These are phyloP conservation scores for Apodemia mormo DNA, from an alignment of 2,888 invertebrate species.

Conservation along the genomic window DNA sequence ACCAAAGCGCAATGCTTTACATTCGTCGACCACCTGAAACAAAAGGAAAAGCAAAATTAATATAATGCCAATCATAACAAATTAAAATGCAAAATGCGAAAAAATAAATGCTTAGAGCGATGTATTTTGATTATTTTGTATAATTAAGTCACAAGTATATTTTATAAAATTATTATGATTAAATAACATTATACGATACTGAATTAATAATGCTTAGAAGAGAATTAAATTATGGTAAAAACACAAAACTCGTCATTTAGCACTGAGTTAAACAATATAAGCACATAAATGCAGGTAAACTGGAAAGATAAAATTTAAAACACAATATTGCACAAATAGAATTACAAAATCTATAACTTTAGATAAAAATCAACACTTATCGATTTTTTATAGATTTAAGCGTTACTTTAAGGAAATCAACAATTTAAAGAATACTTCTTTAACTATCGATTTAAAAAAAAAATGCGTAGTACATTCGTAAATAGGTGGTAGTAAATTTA, in stretches of 20 bases:
- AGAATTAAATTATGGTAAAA: background rate
- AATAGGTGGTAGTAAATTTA: too few species aligned
- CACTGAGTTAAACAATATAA: background rate
- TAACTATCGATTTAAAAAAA: too few species aligned
- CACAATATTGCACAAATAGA: too few species aligned
- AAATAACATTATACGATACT: background rate
- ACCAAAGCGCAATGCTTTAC: constrained; percentile 64
- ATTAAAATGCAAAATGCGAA: constrained; percentile 33
- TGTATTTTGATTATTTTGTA: background rate
- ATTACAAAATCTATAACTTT: too few species aligned
- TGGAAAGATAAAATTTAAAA: too few species aligned
- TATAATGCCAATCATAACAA: constrained; percentile 76
- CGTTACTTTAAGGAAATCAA: too few species aligned
- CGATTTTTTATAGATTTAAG: too few species aligned
- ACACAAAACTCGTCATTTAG: background rate
- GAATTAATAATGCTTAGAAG: background rate
- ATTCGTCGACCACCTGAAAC: constrained; percentile 79
- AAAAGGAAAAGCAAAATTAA: constrained; percentile 83
- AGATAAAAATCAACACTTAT: too few species aligned
- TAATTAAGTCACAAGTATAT: background rate
- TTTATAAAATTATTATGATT: too few species aligned
- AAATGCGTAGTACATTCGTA: too few species aligned
- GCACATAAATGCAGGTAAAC: too few species aligned
- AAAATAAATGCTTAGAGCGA: background rate
- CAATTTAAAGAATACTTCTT: too few species aligned